Base-by-base conservation (phyloP, 2,888 invertebrate species). In the Trichacis sp. region DNA sequence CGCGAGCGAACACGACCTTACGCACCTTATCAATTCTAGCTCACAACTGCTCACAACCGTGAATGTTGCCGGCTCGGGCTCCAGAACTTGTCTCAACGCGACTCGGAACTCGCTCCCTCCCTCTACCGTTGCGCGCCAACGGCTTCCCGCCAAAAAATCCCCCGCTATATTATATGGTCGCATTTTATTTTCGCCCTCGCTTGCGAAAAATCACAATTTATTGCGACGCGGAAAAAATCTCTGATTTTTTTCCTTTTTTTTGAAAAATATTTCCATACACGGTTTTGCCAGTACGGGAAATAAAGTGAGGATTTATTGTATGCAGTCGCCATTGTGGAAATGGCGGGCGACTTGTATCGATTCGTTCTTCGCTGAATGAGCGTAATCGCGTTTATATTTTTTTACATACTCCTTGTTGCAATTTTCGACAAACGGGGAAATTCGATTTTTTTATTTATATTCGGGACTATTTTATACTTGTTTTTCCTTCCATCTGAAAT, bases 81-180 rank as follows among this genome's bases (percentile, higher is more conserved):
- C n/a, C n/a, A n/a, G n/a, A n/a, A n/a, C n/a, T n/a, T n/a, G n/a
- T n/a, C 36, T 36, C 5, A 36, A 11, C 61, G 54, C 45, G 49
- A 47, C 47, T 58, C 54, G 29, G 43, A 64, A 68, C 18, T 6
- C 56, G 30, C 29, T 51, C 57, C 64, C 70, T 54, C 54, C 61
- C 63, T 24, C 20, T 17, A 14, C 38, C 14, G n/a, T 15, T 61
- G 50, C 65, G 60, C 69, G 68, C 60, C 60, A 65, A 70, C 73
- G 43, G 60, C 65, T 77, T 77, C 76, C 76, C 76, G 76, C 76
- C 76, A 77, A 76, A 77, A 77, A 70, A 68, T 66, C 60, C 12
- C n/a, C n/a, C n/a, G n/a, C n/a, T n/a, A n/a, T n/a, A n/a, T n/a
- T n/a, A n/a, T n/a, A n/a, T n/a, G n/a, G n/a, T n/a, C n/a, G n/a